These are phyloP conservation scores for Drosophila paulistorum DNA, from an alignment of 1,140 invertebrate genomes.

Conservation along the genomic window DNA sequence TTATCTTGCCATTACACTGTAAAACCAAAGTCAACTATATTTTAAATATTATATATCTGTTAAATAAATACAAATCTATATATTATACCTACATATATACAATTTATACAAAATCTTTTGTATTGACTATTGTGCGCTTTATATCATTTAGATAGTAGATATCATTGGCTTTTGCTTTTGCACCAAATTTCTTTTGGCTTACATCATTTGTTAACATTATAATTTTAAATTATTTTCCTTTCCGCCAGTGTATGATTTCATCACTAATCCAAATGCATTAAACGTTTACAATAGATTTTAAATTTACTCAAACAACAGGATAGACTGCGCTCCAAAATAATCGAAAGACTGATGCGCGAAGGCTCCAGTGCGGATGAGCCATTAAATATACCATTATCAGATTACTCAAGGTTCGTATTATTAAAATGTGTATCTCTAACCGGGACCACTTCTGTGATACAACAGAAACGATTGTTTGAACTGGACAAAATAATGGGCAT, in stretches of 20 bases:
- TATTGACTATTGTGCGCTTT: background rate
- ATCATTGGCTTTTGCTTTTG: background rate
- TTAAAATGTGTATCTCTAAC: no score
- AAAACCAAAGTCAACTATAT: background rate
- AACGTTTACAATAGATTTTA: conserved; percentile 81
- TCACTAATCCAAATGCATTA: conserved; percentile 80
- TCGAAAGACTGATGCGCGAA: conserved; percentile 90
- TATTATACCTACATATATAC: background rate
- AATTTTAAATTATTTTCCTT: conserved; percentile 29
- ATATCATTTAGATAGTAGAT: conserved; percentile 21
- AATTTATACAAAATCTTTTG: no score
- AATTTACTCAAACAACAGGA: conserved; percentile 85
- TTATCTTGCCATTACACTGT: conserved; percentile 7
- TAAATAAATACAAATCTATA: conserved; percentile 19
- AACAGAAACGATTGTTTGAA: no score
- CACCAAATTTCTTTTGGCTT: background rate
- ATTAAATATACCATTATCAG: conserved; percentile 91
- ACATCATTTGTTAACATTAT: conserved; percentile 8
- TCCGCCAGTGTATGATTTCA: conserved; percentile 43
- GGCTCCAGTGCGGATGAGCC: conserved; percentile 94
- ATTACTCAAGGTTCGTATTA: conserved; percentile 89
- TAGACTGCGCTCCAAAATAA: conserved; percentile 90
- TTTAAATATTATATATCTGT: background rate
- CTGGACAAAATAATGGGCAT: no score
- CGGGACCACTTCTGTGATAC: no score